A percentile compares a stretch with the other conserved stretches of the same genome.
These are phyloP conservation scores for Nyctibius grandis DNA, from an alignment of 2,797 vertebrate species.

Conservation along the genomic window DNA sequence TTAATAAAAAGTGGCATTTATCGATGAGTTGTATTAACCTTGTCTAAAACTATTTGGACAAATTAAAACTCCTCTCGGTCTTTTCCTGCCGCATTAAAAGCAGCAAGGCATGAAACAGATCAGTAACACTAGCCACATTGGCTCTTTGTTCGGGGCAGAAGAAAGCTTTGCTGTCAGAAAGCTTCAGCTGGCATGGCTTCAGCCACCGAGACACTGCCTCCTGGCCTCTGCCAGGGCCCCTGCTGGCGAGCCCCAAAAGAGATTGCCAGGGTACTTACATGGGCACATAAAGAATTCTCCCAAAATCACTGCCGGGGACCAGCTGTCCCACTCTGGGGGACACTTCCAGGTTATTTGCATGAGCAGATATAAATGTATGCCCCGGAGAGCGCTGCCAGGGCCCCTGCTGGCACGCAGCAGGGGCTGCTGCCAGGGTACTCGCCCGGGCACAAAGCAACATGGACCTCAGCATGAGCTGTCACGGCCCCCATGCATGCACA, in stretches of 20 bases:
- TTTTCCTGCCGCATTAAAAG: not conserved
- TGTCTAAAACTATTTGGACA: conserved; percentile 47
- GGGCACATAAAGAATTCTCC: conserved; percentile 44
- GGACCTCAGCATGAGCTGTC: not conserved
- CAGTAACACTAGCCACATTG: not conserved
- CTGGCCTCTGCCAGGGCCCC: conserved; percentile 36
- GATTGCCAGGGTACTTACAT: conserved; percentile 35
- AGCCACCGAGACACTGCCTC: not conserved
- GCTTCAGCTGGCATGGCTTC: conserved; percentile 45
- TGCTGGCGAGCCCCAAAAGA: conserved; percentile 42
- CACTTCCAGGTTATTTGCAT: conserved; percentile 52
- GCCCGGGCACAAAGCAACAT: not conserved
- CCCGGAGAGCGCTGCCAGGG: conserved; percentile 20
- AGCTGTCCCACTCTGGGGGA: conserved; percentile 54
- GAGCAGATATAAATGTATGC: conserved; percentile 29
- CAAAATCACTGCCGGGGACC: conserved; percentile 28
- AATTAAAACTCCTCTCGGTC: conserved; percentile 7
- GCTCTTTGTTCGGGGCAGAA: not conserved
- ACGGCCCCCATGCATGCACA: accelerated
- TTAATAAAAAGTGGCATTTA: conserved; percentile 26
- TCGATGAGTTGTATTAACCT: conserved; percentile 34
- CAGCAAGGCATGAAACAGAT: not conserved
- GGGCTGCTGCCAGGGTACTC: not conserved
- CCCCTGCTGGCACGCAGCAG: conserved; percentile 18
- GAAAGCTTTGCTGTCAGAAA: conserved; percentile 29